Percentiles rank a stretch among this genome's conserved stretches.
phyloP scores from a whole-genome alignment of 2,888 invertebrate genomes.

The Calameuta filiformis region DNA sequence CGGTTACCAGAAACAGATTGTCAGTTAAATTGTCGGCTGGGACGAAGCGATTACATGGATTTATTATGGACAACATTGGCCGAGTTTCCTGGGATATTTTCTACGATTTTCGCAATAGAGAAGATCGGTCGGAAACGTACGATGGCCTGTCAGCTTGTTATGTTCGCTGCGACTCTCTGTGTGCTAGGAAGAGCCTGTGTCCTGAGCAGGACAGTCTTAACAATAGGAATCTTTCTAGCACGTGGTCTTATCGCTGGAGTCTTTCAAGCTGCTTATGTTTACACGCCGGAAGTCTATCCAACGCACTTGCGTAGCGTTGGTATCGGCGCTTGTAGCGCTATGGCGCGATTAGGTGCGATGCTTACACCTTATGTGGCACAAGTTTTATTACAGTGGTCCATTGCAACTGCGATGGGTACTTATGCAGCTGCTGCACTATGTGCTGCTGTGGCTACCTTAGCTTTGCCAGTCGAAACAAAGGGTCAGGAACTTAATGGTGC shows the following conservation, averaged over 20 bases:
- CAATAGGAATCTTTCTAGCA: conserved; percentile 86
- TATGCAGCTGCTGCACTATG: conserved; percentile 82
- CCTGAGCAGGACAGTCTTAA: conserved; percentile 79
- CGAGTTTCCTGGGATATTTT: conserved; percentile 93
- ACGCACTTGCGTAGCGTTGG: conserved; percentile 89
- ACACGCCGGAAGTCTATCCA: conserved; percentile 95
- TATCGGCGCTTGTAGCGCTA: conserved; percentile 91
- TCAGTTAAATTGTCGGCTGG: conserved; percentile 75
- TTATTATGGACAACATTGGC: conserved; percentile 93
- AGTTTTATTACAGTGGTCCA: conserved; percentile 81
- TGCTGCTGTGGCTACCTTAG: conserved; percentile 81
- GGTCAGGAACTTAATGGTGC: background rate
- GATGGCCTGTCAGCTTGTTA: conserved; percentile 91
- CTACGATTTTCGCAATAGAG: conserved; percentile 90
- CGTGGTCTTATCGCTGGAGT: conserved; percentile 93
- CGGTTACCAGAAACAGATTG: conserved; percentile 50
- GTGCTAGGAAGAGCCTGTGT: conserved; percentile 76
- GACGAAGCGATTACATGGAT: conserved; percentile 91
- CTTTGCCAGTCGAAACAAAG: conserved; percentile 85
- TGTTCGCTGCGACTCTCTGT: conserved; percentile 81
- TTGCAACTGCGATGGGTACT: conserved; percentile 78
- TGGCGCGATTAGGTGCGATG: conserved; percentile 93
- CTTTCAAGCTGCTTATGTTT: conserved; percentile 95
- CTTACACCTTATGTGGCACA: conserved; percentile 94
- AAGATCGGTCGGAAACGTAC: conserved; percentile 90